Evolutionary conservation across 2,797 vertebrate genomes (phyloP).

Genomic region (Eulemur rubriventer): DNA sequence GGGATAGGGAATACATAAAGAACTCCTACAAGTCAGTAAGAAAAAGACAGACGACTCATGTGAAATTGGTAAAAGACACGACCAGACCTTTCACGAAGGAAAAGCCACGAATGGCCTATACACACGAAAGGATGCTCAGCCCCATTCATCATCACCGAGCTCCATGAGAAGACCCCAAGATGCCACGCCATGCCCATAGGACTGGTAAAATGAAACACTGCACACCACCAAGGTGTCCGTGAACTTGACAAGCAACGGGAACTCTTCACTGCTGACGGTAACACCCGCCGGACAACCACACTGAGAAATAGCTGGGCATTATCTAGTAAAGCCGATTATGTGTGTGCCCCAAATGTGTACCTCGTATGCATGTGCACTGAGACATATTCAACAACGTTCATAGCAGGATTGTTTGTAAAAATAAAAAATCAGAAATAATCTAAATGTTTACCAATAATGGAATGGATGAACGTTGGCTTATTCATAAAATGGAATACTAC

Average conservation of each 20-base stretch:
- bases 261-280: neutral
- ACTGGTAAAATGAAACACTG: neutral
- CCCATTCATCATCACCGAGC: fast-evolving
- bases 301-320: neutral
- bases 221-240: neutral
- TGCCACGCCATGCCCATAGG: neutral
- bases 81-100: neutral
- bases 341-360: neutral
- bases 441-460: neutral
- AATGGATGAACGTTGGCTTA: neutral
- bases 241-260: neutral
- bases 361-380: neutral
- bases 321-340: neutral
- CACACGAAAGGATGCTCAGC: neutral
- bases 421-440: neutral
- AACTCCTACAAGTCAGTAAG: neutral
- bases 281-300: fast-evolving
- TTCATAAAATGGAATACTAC: neutral
- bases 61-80: neutral
- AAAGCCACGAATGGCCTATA: neutral
- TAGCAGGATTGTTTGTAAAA: neutral
- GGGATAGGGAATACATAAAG: neutral
- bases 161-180: neutral
- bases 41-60: neutral
- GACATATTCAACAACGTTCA: neutral